These are phyloP conservation scores for Drosophila carrolli DNA, from an alignment of 1,140 invertebrate species.

Conservation along the genomic window DNA sequence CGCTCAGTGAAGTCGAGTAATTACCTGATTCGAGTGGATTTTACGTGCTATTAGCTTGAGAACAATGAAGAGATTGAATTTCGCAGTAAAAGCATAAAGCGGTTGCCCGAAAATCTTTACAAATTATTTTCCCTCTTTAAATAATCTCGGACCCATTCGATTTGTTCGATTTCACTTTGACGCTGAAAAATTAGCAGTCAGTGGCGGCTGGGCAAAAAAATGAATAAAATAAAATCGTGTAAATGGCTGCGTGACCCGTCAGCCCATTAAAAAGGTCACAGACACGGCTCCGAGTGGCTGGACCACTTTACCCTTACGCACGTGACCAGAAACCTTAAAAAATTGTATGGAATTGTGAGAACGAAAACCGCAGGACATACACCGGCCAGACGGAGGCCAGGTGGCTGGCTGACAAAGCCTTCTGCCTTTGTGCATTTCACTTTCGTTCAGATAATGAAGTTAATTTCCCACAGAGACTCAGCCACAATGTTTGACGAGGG, in stretches of 20 bases:
- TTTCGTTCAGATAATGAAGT: slow-evolving; percentile 67
- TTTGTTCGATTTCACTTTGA: slow-evolving; percentile 14
- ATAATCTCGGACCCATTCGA: slow-evolving; percentile 24
- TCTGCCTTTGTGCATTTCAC: slow-evolving; percentile 60
- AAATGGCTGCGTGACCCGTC: slow-evolving; percentile 69
- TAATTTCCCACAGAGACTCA: slow-evolving; percentile 60
- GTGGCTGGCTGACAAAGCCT: background rate
- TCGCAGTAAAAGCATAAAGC: background rate
- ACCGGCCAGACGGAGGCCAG: background rate
- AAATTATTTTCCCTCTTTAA: slow-evolving; percentile 19
- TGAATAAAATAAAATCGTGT: slow-evolving; percentile 61
- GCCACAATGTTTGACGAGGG: slow-evolving; percentile 11
- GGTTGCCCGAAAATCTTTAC: slow-evolving; percentile 11
- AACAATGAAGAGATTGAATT: slow-evolving; percentile 32
- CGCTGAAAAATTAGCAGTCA: slow-evolving; percentile 61
- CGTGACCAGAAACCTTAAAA: slow-evolving; percentile 71
- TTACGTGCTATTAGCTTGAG: slow-evolving; percentile 30
- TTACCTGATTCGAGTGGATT: slow-evolving; percentile 24
- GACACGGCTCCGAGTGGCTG: slow-evolving; percentile 33
- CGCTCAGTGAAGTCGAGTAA: slow-evolving; percentile 17
- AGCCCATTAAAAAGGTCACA: slow-evolving; percentile 78
- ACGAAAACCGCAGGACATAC: slow-evolving; percentile 51
- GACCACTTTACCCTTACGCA: slow-evolving; percentile 57
- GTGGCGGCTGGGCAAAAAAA: slow-evolving; percentile 23
- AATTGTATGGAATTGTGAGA: slow-evolving; percentile 38